Conservation (phyloP, 2,797 vertebrate species). For the Pipistrellus nathusii region DNA sequence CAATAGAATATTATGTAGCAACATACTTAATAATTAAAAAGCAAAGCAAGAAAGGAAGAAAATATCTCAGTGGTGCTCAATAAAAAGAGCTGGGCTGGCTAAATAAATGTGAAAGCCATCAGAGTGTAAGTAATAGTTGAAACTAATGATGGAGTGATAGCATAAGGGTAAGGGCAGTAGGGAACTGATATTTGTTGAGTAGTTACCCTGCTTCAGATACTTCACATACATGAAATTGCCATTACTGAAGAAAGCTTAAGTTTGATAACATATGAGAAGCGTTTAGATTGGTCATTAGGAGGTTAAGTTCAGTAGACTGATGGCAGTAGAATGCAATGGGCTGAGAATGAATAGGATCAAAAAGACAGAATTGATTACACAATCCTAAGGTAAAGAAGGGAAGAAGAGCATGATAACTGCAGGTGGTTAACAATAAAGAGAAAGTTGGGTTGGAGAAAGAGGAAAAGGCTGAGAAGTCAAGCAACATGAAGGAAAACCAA, state of each 20-base stretch:
- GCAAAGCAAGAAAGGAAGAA: not conserved
- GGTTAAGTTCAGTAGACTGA: not conserved
- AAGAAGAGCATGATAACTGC: not conserved
- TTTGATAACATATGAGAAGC: not conserved
- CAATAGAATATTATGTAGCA: not conserved
- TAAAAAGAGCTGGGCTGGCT: not conserved
- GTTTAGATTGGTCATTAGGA: not conserved
- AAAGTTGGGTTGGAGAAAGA: not conserved
- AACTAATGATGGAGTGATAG: not conserved
- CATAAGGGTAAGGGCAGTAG: not conserved
- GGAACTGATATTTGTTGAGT: not conserved
- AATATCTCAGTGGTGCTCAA: not conserved
- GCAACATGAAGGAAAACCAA: not conserved
- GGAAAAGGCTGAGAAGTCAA: not conserved
- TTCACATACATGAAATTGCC: not conserved
- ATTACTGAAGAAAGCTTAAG: not conserved
- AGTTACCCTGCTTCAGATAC: not conserved
- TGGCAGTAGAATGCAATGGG: not conserved
- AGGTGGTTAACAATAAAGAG: not conserved
- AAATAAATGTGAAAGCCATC: not conserved
- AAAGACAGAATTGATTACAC: not conserved
- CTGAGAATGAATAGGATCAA: fast-evolving
- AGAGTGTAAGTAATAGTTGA: not conserved
- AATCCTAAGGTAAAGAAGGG: fast-evolving
- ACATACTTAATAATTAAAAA: not conserved